These are phyloP conservation scores for Puntigrus tetrazona DNA, from an alignment of 2,113 vertebrate genomes.

Conservation along the genomic window DNA sequence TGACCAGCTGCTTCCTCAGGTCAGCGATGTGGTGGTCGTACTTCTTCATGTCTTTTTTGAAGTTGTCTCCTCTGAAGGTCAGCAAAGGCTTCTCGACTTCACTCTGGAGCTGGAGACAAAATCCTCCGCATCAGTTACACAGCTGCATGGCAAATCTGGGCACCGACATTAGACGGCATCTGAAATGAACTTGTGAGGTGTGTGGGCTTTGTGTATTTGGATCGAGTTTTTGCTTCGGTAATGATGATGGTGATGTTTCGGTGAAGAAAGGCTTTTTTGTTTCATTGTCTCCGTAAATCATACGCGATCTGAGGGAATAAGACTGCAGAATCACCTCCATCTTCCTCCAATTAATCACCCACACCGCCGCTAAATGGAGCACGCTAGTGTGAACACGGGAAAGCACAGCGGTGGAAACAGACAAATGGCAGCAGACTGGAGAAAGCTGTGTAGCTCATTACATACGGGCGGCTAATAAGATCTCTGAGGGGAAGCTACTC, in stretches of 20 bases:
- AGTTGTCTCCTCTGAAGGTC: constrained; percentile 89
- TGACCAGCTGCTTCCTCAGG: constrained; percentile 90
- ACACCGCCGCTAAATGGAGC: constrained; percentile 8
- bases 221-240: constrained; percentile 52
- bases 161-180: not conserved
- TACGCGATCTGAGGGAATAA: not conserved
- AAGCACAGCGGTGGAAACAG: constrained; percentile 10
- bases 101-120: constrained; percentile 82
- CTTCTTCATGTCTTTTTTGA: constrained; percentile 99
- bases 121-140: not conserved
- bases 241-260: constrained; percentile 35
- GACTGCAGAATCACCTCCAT: not conserved
- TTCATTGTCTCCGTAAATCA: not conserved
- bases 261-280: not conserved
- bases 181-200: not conserved
- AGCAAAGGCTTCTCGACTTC: constrained; percentile 95
- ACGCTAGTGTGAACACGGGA: not conserved
- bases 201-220: not conserved
- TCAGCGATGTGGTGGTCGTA: constrained; percentile 96
- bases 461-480: not conserved
- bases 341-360: constrained; percentile 23
- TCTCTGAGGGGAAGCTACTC: constrained; percentile 11
- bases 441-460: constrained; percentile 20
- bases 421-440: constrained; percentile 8
- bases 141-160: not conserved